Evolutionary conservation across 2,113 vertebrate species (phyloP).

Genomic region (Hirundichthys speculiger): DNA sequence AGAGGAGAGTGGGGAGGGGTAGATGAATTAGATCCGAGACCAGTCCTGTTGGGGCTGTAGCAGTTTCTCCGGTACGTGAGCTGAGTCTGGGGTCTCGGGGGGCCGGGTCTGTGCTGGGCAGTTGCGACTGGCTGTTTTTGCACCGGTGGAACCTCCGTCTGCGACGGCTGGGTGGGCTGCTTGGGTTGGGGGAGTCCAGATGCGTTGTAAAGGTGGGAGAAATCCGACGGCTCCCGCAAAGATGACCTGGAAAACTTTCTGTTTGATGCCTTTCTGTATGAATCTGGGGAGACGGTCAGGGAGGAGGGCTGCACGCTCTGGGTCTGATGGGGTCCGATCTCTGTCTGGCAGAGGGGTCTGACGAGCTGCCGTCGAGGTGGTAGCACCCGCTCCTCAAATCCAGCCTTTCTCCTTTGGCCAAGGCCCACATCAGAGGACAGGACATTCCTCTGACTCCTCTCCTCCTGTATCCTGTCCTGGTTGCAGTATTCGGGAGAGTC

Average conservation of each 20-base stretch:
- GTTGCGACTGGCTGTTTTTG: constrained; percentile 34
- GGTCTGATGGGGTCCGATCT: constrained; percentile 46
- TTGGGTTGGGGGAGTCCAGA: constrained; percentile 28
- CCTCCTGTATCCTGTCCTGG: constrained; percentile 57
- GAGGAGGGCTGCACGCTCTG: constrained; percentile 30
- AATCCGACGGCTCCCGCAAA: constrained; percentile 73
- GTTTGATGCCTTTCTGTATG: constrained; percentile 54
- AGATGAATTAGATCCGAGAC: constrained; percentile 54
- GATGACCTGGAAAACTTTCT: constrained; percentile 59
- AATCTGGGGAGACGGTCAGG: constrained; percentile 38
- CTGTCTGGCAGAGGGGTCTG: constrained; percentile 78
- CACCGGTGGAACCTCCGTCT: constrained; percentile 40
- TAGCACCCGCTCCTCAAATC: constrained; percentile 72
- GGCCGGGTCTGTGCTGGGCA: constrained; percentile 35
- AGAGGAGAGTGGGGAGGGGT: constrained; percentile 72
- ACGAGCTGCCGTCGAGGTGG: constrained; percentile 79
- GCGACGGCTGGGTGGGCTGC: constrained; percentile 41
- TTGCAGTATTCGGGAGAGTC: constrained; percentile 35
- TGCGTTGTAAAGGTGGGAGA: constrained; percentile 66
- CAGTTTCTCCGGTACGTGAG: constrained; percentile 71
- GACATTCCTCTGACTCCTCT: constrained; percentile 55
- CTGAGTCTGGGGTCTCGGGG: constrained; percentile 68
- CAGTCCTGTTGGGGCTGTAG: constrained; percentile 70
- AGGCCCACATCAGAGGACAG: constrained; percentile 53
- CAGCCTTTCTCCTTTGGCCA: constrained; percentile 71